Base-by-base conservation (phyloP, 2,888 invertebrate species). In the Vesta saturnalis region DNA sequence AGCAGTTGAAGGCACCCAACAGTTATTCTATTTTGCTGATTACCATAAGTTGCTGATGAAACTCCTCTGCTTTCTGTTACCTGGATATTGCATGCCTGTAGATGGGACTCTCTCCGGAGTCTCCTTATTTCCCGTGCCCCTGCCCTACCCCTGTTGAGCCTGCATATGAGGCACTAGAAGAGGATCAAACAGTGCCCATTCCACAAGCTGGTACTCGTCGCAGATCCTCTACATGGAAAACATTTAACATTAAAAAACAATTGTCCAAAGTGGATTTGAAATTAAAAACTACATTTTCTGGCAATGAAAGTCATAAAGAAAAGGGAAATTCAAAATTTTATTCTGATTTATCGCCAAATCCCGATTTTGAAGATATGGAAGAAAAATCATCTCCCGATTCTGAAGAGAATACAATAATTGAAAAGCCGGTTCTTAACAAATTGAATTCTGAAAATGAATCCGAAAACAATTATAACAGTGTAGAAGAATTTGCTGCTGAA, bases 241-340 rank as follows among this genome's bases (percentile, higher is more conserved):
- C 89, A 69, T 93, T 93, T 85, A 92, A 91, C 83, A 86, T 94
- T 69, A 94, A 94, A 83, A 89, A 93, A 76, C 93, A 94, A 84
- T 87, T 94, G 76, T 93, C 92, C 71, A 92, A 89, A 84, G 94
- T 93, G 74, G 92, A 93, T 81, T 85, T 91, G 77, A 92, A 91
- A 82, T 85, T 91, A 70, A 91, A 91, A 81, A 90, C 90, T 77
- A 90, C 89, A 55, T 89, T 89, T 83, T 83, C 81, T 15, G 67
- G 67, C 23, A 60, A 19, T 14, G 73, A 72, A 19, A 68, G 54
- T 46, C 75, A 79, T 55, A 80, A 85, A 71, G 86, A 87, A 61
- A 86, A 84, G 76, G 74, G 82, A 49, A 80, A 80, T 67, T 83
- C 84, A 30, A 75, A 83, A n/a, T 83, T 84, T 76, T 83, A 83